Evolutionary conservation across 2,888 invertebrate genomes (phyloP), one percentile per base, ranked within the genome.

Genomic region (Drosophila cyrtoloma): DNA sequence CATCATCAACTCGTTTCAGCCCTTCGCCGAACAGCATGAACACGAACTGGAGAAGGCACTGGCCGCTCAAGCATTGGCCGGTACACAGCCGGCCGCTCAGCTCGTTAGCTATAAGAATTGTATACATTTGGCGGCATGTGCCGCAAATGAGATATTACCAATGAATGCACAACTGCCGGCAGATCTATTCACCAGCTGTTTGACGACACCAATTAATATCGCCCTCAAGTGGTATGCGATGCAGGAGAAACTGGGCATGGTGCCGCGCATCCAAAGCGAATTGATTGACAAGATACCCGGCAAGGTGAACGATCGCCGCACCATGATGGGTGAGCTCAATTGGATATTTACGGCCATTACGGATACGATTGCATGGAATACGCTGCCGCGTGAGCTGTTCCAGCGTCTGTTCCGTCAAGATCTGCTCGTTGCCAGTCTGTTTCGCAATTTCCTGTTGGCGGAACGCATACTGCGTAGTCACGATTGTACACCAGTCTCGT

Each of bases 321-420:
- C 99, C 35, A 98, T 99, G 97, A 95, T 99, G 81, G 99, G 99
- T 57, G 99, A 99, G 94, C 94, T 99, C 72, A 99, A 99, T 95
- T 99, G 99, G 99, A 99, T 99, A 92, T 99, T 99, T 94, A 99
- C 99, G 3, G 99, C 99, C 53, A 99, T 99, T 86, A 99, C 99
- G 0, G 99, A 99, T 93, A 99, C 99, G 14, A 99, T 99, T 92
- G 99, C 99, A 1, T 99, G 99, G 99, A 99, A 99, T 93, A 97
- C 97, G 51, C 94, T 99, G 88, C 98, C 99, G 6, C 95, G 97
- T 93, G 99, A 99, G 86, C 94, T 98, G 86, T 99, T 99, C 94
- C 99, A 99, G 94, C 97, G 97, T 93, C 94, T 99, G 82, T 99
- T 99, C 94, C 96, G 99, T 32, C 99, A 99, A 93, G 99, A 99